These are phyloP conservation scores for Odontomachus brunneus DNA, from an alignment of 1,140 invertebrate genomes.

Conservation along the genomic window DNA sequence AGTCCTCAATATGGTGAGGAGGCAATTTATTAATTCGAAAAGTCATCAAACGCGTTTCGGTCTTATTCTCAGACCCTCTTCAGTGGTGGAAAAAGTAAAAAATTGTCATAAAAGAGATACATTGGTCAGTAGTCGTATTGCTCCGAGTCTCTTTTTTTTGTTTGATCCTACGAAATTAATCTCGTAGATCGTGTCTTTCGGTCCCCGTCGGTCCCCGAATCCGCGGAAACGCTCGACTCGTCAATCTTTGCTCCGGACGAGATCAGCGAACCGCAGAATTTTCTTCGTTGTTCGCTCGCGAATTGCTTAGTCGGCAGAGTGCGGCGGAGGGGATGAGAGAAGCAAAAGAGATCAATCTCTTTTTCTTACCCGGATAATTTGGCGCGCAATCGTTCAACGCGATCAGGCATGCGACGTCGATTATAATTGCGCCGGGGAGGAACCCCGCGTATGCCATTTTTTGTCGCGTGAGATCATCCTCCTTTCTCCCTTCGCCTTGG, in stretches of 20 bases:
- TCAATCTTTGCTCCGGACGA: background rate
- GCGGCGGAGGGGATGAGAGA: conserved; percentile 15
- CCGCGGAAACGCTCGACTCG: background rate
- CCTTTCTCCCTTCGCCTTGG: conserved; percentile 54
- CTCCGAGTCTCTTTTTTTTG: background rate
- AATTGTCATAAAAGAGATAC: conserved; percentile 6
- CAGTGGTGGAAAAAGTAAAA: no score
- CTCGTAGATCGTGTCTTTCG: conserved; percentile 1
- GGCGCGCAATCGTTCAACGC: conserved; percentile 59
- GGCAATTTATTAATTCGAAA: no score
- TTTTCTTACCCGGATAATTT: conserved; percentile 49
- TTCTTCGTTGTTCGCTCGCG: conserved; percentile 10
- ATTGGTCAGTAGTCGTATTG: background rate
- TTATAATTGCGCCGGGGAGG: conserved; percentile 54
- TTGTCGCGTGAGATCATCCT: conserved; percentile 65
- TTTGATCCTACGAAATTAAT: conserved; percentile 1
- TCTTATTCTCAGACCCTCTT: no score
- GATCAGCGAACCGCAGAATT: conserved; percentile 47
- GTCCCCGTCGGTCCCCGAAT: conserved; percentile 10
- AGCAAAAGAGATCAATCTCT: conserved; percentile 22
- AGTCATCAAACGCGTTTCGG: no score
- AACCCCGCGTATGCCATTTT: conserved; percentile 30
- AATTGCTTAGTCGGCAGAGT: background rate
- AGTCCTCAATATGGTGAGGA: no score
- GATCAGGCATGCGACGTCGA: conserved; percentile 55